A percentile compares a stretch with the other conserved stretches of the same genome.
Conservation (phyloP, 2,888 invertebrate genomes). For the Aproaerema taeniolella region DNA sequence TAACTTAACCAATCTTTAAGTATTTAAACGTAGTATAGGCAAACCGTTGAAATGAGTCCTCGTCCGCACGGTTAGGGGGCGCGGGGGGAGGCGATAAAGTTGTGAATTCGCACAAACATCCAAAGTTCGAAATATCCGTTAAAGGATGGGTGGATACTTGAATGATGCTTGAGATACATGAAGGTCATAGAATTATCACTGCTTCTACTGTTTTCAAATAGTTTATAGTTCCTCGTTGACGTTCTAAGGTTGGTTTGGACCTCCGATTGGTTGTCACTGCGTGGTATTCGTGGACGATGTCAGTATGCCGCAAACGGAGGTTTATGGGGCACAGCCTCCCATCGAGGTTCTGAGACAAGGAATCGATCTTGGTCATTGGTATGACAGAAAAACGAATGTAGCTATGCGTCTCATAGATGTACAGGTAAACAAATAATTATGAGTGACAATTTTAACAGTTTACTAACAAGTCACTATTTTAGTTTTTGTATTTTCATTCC, state of each 20-base stretch:
- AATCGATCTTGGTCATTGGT: constrained; percentile 94
- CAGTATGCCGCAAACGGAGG: constrained; percentile 95
- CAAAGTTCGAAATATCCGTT: too few species aligned
- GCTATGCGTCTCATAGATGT: constrained; percentile 91
- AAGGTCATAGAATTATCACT: too few species aligned
- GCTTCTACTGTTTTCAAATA: too few species aligned
- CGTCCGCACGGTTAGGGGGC: too few species aligned
- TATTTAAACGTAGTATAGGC: too few species aligned
- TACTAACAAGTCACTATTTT: neutral
- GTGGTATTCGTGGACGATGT: constrained; percentile 97
- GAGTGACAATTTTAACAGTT: neutral
- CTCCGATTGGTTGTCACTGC: constrained; percentile 91
- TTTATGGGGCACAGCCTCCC: constrained; percentile 95
- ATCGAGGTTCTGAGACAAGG: constrained; percentile 94
- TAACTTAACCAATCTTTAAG: too few species aligned
- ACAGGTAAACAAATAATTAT: constrained; percentile 71
- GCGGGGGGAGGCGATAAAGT: too few species aligned
- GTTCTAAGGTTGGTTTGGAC: constrained; percentile 95
- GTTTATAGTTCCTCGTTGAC: too few species aligned
- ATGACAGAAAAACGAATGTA: constrained; percentile 88
- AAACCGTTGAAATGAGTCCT: too few species aligned
- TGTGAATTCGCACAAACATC: too few species aligned
- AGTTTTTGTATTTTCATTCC: constrained; percentile 1
- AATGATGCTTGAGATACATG: too few species aligned
- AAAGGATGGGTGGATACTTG: too few species aligned